Evolutionary conservation across 2,888 invertebrate species (phyloP).

Genomic region (Euphydryas editha): DNA sequence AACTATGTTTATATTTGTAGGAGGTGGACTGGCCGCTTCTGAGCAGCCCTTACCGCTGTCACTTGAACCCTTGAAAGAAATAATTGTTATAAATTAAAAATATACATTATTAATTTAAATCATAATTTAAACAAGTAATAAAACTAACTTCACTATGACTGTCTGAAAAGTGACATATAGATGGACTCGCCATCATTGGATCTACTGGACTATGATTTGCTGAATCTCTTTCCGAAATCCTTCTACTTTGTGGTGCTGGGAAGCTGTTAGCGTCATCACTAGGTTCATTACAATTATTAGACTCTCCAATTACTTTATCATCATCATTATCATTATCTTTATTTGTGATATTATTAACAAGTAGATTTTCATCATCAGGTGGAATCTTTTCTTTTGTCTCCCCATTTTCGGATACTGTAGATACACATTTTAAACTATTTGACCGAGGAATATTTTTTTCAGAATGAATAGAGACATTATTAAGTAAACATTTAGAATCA

Average conservation of each 20-base stretch:
- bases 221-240: slow-evolving; percentile 85
- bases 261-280: slow-evolving; percentile 64
- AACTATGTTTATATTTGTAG: slow-evolving; percentile 83
- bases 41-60: slow-evolving; percentile 93
- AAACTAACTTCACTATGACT: slow-evolving; percentile 85
- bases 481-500: slow-evolving; percentile 51
- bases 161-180: slow-evolving; percentile 87
- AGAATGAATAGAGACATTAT: slow-evolving; percentile 51
- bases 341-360: slow-evolving; percentile 53
- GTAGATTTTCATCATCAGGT: slow-evolving; percentile 59
- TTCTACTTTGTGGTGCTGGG: slow-evolving; percentile 68
- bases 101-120: not conserved
- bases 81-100: slow-evolving; percentile 4
- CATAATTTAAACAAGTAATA: slow-evolving; percentile 6
- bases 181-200: slow-evolving; percentile 87
- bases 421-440: slow-evolving; percentile 58
- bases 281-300: slow-evolving; percentile 61
- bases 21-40: slow-evolving; percentile 88
- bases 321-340: slow-evolving; percentile 59
- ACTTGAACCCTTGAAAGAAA: slow-evolving; percentile 86
- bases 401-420: slow-evolving; percentile 52
- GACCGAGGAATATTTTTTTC: slow-evolving; percentile 51
- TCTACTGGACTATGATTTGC: slow-evolving; percentile 91
- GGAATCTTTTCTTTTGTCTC: slow-evolving; percentile 53
- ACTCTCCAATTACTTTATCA: slow-evolving; percentile 62